phyloP scores from a whole-genome alignment of 2,797 vertebrate genomes.

The Chrosomus eos region DNA sequence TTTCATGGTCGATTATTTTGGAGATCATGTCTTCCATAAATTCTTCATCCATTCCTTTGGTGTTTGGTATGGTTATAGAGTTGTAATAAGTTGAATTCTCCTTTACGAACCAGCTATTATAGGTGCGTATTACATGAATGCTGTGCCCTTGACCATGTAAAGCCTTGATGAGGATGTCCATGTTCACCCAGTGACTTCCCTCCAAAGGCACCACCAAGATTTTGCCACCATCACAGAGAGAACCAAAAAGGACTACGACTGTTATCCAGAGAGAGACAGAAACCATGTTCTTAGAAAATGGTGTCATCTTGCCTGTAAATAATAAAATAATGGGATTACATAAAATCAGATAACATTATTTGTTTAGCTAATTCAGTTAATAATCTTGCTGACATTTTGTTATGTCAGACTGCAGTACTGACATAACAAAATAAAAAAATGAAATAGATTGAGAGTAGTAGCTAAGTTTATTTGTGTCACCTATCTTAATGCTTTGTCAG shows the following conservation, averaged over 20 bases:
- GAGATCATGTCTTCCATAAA: slow-evolving; percentile 42
- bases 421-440: not conserved
- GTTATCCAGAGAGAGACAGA: not conserved
- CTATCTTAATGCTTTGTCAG: not conserved
- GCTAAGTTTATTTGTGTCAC: not conserved
- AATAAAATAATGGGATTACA: not conserved
- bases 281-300: not conserved
- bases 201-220: slow-evolving; percentile 50
- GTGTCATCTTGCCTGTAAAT: slow-evolving; percentile 19
- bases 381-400: not conserved
- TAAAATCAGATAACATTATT: not conserved
- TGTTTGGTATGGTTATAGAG: slow-evolving; percentile 33
- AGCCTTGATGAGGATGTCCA: slow-evolving; percentile 48
- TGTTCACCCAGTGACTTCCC: slow-evolving; percentile 58
- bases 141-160: slow-evolving; percentile 43
- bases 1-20: slow-evolving; percentile 60
- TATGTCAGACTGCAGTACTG: no score
- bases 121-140: slow-evolving; percentile 38
- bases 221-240: slow-evolving; percentile 45
- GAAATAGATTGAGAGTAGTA: not conserved
- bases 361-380: not conserved
- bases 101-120: slow-evolving; percentile 51
- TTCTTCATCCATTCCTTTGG: slow-evolving; percentile 32
- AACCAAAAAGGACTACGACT: not conserved
- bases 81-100: slow-evolving; percentile 42